Evolutionary conservation across 2,888 invertebrate genomes (phyloP), one percentile per base, ranked within the genome.

Genomic region (Macrosoma leucophasiata): DNA sequence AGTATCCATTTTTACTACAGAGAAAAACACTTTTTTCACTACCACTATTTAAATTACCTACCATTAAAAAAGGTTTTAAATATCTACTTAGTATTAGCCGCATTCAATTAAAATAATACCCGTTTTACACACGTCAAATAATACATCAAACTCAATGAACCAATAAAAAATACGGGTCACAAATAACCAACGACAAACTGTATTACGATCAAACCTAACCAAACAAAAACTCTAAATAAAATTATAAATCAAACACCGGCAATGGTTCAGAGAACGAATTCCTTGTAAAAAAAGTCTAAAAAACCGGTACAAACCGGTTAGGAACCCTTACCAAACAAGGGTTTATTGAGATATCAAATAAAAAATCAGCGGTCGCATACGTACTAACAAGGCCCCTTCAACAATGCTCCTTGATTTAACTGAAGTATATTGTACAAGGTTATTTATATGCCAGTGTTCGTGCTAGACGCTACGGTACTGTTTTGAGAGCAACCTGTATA

Each of bases 321-420:
- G 54, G 58, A 65, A 63, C 68, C 76, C 74, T 65, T 43, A 39
- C 63, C 65, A 62, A 66, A 62, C 60, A 58, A 55, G 66, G 63
- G 63, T 71, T 75, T 79, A 81, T 84, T 81, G 78, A 79, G 81
- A 82, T 81, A 81, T 84, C 81, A 77, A 81, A 82, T 78, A 81
- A 79, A 81, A 79, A 81, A 81, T 82, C 81, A 79, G 79, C 74
- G 74, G 76, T 70, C 72, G 70, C 62, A 61, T 64, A 60, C 62
- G 50, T 58, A 50, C 76, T 78, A 79, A 79, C 78, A 78, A 78
- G 75, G 54, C 63, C 61, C 59, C 66, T 63, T 71, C 72, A 63
- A 81, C 81, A 81, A 82, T 79, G 63, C 78, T 72, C 59, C 76
- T 78, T 82, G 82, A 82, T 82, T 82, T 78, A 77, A 67, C 65